Percentiles rank a stretch among this genome's conserved stretches.
These are phyloP conservation scores for Poecilobothrus nobilitatus DNA, from an alignment of 2,888 invertebrate species.

Conservation along the genomic window DNA sequence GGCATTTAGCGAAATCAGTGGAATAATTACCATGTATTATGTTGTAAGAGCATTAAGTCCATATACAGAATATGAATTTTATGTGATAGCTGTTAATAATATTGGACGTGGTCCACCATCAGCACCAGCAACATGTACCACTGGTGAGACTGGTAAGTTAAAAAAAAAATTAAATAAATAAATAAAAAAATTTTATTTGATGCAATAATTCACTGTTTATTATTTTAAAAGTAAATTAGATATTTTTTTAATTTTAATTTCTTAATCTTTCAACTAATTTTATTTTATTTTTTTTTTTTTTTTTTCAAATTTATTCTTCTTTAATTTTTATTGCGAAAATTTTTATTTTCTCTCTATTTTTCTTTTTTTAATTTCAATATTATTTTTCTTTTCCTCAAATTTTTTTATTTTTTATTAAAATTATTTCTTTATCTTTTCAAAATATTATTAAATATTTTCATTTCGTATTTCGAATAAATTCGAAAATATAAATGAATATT, in stretches of 20 bases:
- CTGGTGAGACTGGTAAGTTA: conserved; percentile 88
- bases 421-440: conserved; percentile 14
- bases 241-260: conserved; percentile 17
- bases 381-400: conserved; percentile 18
- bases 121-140: conserved; percentile 80
- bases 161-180: conserved; percentile 2
- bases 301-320: conserved; percentile 16
- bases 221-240: conserved; percentile 18
- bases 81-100: conserved; percentile 89
- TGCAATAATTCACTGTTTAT: conserved; percentile 8
- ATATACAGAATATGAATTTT: conserved; percentile 94
- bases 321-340: too few relatives aligned
- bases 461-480: too few relatives aligned
- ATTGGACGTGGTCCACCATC: conserved; percentile 89
- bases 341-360: conserved; percentile 40
- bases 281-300: conserved; percentile 36
- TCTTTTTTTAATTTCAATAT: conserved; percentile 18
- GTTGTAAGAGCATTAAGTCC: conserved; percentile 83
- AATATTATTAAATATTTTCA: too few relatives aligned
- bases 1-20: conserved; percentile 86
- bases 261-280: conserved; percentile 20
- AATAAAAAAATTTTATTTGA: neutral
- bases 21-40: conserved; percentile 87
- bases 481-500: too few relatives aligned
- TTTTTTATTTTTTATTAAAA: conserved; percentile 26